Conservation (phyloP, 2,888 invertebrate genomes). For the Gortyna flavago region DNA sequence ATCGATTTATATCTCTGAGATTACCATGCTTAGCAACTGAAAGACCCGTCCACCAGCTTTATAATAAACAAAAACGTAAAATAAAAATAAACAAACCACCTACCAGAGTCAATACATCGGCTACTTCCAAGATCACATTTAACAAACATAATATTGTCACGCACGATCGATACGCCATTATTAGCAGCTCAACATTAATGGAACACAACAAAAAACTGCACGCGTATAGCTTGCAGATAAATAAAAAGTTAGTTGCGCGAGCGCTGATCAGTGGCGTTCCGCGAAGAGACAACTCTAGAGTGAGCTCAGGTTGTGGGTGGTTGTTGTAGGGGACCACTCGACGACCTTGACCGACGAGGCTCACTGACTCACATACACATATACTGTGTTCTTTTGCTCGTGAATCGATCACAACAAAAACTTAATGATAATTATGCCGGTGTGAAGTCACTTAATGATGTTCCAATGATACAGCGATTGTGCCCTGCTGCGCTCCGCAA, state of each 20-base stretch:
- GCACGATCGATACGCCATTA: conserved; percentile 68
- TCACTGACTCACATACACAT: conserved; percentile 80
- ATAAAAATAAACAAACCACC: conserved; percentile 54
- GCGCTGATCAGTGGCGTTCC: conserved; percentile 56
- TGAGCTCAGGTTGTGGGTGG: conserved; percentile 61
- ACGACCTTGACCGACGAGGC: conserved; percentile 84
- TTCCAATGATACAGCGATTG: conserved; percentile 41
- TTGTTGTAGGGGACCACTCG: conserved; percentile 74
- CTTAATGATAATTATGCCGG: conserved; percentile 42
- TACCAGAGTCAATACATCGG: conserved; percentile 81
- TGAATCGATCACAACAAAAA: conserved; percentile 60
- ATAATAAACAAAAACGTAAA: not conserved
- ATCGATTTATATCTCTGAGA: not conserved
- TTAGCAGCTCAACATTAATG: conserved; percentile 38
- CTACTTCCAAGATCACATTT: conserved; percentile 76
- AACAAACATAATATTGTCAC: conserved; percentile 76
- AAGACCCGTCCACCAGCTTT: not conserved
- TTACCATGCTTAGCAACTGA: not conserved
- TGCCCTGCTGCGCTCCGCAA: conserved; percentile 24
- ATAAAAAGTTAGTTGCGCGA: conserved; percentile 40
- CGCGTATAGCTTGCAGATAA: conserved; percentile 31
- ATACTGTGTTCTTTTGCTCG: conserved; percentile 62
- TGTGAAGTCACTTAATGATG: conserved; percentile 43
- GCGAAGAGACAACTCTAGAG: conserved; percentile 62
- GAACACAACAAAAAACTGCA: conserved; percentile 46